A percentile compares a stretch with the other conserved stretches of the same genome.
Evolutionary conservation across 53 echinoderm and acorn worm species (phyloP).

Genomic region (Echinometra lucunter): DNA sequence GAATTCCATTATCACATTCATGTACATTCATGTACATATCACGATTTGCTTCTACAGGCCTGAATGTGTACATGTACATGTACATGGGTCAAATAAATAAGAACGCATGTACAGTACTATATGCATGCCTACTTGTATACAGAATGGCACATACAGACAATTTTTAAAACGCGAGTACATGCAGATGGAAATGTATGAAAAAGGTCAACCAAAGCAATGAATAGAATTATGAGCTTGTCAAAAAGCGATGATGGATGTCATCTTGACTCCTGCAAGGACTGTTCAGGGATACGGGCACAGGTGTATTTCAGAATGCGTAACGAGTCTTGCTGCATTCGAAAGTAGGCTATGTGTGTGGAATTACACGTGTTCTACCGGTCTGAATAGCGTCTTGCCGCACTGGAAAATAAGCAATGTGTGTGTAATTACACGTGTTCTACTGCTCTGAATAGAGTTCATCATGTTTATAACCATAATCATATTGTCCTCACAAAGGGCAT

Average conservation of each 20-base stretch:
- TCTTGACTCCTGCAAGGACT: neutral
- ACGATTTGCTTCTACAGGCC: no score
- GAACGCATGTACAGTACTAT: no score
- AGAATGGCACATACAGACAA: no score
- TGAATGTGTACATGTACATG: neutral
- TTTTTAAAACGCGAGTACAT: no score
- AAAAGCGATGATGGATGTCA: conserved; percentile 14
- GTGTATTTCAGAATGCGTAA: neutral
- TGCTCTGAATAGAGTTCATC: neutral
- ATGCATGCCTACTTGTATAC: no score
- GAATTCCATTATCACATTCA: no score
- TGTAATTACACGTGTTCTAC: neutral
- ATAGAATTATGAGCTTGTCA: neutral
- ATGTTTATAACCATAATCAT: conserved; percentile 6
- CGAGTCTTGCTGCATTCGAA: neutral
- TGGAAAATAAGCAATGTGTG: no score
- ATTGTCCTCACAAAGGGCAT: conserved; percentile 16
- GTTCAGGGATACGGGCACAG: neutral
- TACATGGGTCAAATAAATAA: no score
- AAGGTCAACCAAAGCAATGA: neutral
- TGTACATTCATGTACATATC: no score
- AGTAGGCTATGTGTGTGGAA: conserved; percentile 14
- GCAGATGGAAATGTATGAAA: neutral
- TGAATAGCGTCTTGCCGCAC: no score
- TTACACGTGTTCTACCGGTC: no score